A percentile compares a stretch with the other conserved stretches of the same genome.
These are phyloP conservation scores for Hippocampus abdominalis DNA, from an alignment of 2,113 vertebrate genomes.

Conservation along the genomic window DNA sequence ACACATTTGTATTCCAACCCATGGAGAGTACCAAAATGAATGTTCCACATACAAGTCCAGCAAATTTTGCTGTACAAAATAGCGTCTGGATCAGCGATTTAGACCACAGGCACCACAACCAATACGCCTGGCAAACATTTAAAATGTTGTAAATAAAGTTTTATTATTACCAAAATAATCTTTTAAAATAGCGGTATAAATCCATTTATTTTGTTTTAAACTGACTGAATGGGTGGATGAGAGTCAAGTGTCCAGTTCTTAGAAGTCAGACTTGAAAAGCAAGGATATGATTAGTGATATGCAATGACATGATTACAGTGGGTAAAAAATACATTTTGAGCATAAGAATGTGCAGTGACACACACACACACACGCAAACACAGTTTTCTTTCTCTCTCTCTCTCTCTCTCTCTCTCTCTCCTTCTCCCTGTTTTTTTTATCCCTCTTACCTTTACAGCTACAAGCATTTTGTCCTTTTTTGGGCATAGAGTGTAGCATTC, in stretches of 20 bases:
- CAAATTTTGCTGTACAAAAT: not conserved
- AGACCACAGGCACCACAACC: not conserved
- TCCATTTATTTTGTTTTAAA: not conserved
- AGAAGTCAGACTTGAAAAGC: too few relatives aligned
- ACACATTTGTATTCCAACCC: too few relatives aligned
- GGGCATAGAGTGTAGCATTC: constrained; percentile 95
- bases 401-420: too few relatives aligned
- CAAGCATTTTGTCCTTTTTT: constrained; percentile 95
- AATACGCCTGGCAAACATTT: not conserved
- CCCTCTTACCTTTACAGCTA: constrained; percentile 88
- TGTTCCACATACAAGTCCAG: too few relatives aligned
- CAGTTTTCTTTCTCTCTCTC: too few relatives aligned
- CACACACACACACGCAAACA: too few relatives aligned
- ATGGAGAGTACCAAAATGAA: not conserved
- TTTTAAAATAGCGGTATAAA: not conserved
- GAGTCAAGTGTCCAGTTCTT: too few relatives aligned
- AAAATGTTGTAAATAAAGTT: not conserved
- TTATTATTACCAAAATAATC: not conserved
- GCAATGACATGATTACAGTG: too few relatives aligned
- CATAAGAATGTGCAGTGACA: too few relatives aligned
- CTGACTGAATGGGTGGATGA: not conserved
- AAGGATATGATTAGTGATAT: too few relatives aligned
- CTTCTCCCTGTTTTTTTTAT: too few relatives aligned
- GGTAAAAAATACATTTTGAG: too few relatives aligned
- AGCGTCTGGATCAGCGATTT: not conserved